phyloP scores from a whole-genome alignment of 2,888 invertebrate species.

The Melangyna quadrimaculata region DNA sequence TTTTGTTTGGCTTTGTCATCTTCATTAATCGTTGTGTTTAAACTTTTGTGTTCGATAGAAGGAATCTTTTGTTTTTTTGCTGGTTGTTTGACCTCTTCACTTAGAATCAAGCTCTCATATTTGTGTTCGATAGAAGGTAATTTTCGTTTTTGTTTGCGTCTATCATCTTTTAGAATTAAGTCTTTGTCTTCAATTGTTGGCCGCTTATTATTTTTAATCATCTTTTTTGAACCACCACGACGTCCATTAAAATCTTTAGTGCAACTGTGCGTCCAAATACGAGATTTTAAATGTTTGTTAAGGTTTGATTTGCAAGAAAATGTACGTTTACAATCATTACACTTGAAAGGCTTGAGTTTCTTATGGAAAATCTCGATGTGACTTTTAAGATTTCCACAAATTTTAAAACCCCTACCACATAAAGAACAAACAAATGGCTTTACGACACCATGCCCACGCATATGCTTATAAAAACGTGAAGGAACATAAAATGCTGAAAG shows the following conservation, averaged over 20 bases:
- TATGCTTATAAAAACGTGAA: neutral
- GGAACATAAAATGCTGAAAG: neutral
- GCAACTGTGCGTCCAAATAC: neutral
- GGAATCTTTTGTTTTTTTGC: neutral
- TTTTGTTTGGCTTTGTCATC: neutral
- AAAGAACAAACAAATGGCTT: neutral
- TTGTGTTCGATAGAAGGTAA: neutral
- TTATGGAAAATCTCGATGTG: slow-evolving; percentile 5
- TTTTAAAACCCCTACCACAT: slow-evolving; percentile 6
- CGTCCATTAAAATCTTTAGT: neutral
- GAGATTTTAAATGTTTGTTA: neutral
- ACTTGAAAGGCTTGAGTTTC: slow-evolving; percentile 14
- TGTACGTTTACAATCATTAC: slow-evolving; percentile 8
- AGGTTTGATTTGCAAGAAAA: slow-evolving; percentile 22
- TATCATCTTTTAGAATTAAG: neutral
- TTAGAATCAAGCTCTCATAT: too few species aligned
- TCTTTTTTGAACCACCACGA: neutral
- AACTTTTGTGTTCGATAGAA: neutral
- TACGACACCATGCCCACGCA: slow-evolving; percentile 3
- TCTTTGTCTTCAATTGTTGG: neutral
- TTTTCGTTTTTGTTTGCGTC: neutral
- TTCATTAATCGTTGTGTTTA: neutral
- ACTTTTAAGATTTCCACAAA: neutral
- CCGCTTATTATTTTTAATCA: neutral
- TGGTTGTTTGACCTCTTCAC: too few species aligned